Conservation (phyloP, 2,113 vertebrate genomes). For the Scolopax mira region DNA sequence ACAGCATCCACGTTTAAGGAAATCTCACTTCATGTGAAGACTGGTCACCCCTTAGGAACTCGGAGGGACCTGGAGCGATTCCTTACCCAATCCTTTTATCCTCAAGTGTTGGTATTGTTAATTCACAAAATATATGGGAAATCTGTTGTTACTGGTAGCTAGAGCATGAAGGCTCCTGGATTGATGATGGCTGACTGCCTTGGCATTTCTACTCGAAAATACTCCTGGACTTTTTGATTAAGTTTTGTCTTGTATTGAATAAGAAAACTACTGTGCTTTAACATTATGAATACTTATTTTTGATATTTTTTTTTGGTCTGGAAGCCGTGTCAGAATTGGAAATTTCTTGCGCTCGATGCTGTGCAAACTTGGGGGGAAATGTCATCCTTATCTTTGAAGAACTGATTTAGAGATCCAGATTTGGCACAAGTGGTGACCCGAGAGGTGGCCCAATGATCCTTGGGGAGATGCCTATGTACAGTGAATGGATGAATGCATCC, state of each 20-base stretch:
- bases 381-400: not conserved
- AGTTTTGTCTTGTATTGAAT: not conserved
- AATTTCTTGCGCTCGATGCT: not conserved
- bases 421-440: not conserved
- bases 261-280: not conserved
- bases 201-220: not conserved
- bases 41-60: not conserved
- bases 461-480: not conserved
- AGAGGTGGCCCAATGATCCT: not conserved
- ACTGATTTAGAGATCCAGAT: not conserved
- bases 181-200: not conserved
- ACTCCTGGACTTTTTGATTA: not conserved
- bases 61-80: not conserved
- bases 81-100: not conserved
- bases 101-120: not conserved
- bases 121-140: not conserved
- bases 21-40: not conserved
- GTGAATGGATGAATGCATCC: not conserved
- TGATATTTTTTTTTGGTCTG: not conserved
- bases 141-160: not conserved
- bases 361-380: not conserved
- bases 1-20: rapidly evolving
- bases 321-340: not conserved
- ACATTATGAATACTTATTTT: not conserved
- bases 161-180: not conserved